Evolutionary conservation across 2,797 vertebrate genomes (phyloP), one percentile per base, ranked within the genome.

Genomic region (Typhlichthys eigenmanni): DNA sequence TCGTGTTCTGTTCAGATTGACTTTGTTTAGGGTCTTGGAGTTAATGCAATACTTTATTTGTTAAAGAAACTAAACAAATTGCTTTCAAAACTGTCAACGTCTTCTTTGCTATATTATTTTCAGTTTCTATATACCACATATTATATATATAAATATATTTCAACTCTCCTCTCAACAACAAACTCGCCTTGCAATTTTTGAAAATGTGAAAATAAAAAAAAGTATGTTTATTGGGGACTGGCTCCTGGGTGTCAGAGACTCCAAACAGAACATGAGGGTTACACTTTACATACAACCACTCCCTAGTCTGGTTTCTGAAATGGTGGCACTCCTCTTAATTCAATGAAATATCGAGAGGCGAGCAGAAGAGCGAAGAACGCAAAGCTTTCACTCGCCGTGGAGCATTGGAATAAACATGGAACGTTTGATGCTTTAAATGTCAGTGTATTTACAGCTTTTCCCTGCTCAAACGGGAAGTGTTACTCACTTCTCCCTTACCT

Each of bases 401-500:
- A 54, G 12, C 47, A 58, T 74, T 66, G 61, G 61, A 66, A 55
- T 72, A 68, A 48, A 46, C 34, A 48, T 81, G 81, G 82, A 83
- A 79, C 67, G 66, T 75, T 51, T 74, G 11, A 43, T 58, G 55
- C 13, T 19, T 56, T 5, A 83, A 69, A 48, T 60, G 64, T 57
- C 47, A 8, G 0, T 55, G 64, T 50, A 74, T 60, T 62, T 79
- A 81, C 69, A 49, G 67, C 53, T 68, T 72, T 82, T 76, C 76
- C 79, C 69, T 57, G 74, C 71, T 62, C 34, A 59, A 65, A 77
- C 47, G 61, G 71, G 62, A 71, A 72, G 29, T 47, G 75, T 87
- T 83, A 86, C 72, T 88, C 87, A 86, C 68, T 77, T 82, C 78
- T 88, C 75, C 76, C 84, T 77, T 47, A 74, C 43, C 50, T 58